Base-by-base conservation (phyloP, 2,797 vertebrate species). In the Smutsia gigantea region DNA sequence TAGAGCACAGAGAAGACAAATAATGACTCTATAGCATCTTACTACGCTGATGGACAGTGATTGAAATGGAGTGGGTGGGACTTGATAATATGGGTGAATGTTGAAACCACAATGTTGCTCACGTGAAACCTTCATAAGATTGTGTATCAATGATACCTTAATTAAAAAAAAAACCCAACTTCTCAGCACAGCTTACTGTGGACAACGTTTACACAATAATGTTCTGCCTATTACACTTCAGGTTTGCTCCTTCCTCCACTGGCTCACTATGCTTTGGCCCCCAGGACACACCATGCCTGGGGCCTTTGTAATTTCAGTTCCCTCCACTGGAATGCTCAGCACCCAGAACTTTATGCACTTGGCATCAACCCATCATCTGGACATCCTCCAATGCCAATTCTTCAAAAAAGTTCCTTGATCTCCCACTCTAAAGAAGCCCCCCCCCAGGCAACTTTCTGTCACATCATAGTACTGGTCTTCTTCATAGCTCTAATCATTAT, bases 331-430 rank as follows among this genome's bases (percentile, higher is more conserved):
- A 64, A 78, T 11, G 57, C 39, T 74, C 55, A 7, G 37, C 61
- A 61, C 23, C 53, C 68, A 42, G 85, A 78, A 77, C 59, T 63
- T 13, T n/a, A 8, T 9, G 87, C 39, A 11, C 21, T 1, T 78
- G 78, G 53, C 49, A 72, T 85, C 77, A 75, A 66, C 53, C 51
- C 31, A 42, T 19, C 34, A 64, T 64, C 90, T 39, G 64, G 78
- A 17, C 9, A 57, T 46, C 81, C 61, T 95, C 53, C 84, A 96
- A 89, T 31, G 83, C 74, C 69, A 61, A 63, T 91, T 88, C 75
- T 69, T 90, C 75, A 55, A 69, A 89, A 37, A 8, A 53, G 85
- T 46, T 46, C 71, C 66, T 37, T 63, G 51, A 64, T 14, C 72
- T 78, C 78, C n/a, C 69, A 42, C 49, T 51, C 71, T 72, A 64